phyloP scores from a whole-genome alignment of 2,113 vertebrate genomes.

The Nerophis lumbriciformis region DNA sequence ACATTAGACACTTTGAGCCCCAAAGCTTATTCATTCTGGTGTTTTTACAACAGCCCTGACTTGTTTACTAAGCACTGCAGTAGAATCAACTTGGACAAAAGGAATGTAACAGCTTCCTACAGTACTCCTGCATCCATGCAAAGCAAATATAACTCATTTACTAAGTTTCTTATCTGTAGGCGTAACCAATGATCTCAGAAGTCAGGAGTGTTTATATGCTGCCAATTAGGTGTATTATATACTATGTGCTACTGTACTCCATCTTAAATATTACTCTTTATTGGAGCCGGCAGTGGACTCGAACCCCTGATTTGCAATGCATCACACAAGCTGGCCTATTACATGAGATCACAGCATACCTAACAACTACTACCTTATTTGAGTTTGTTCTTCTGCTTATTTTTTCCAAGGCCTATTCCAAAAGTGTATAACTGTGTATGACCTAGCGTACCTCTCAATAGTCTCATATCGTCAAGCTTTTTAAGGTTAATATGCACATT shows the following conservation, averaged over 20 bases:
- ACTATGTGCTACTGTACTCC: neutral
- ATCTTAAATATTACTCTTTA: neutral
- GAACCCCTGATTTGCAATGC: too few species aligned
- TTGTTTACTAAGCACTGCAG: constrained; percentile 8
- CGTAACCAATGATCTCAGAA: neutral
- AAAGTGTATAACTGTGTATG: neutral
- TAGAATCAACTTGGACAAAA: neutral
- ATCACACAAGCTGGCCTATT: neutral
- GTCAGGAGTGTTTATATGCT: neutral
- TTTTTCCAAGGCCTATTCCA: neutral
- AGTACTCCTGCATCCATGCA: neutral
- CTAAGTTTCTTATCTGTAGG: too few species aligned
- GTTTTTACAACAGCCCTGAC: neutral
- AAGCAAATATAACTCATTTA: neutral
- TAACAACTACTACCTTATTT: neutral
- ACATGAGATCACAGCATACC: neutral
- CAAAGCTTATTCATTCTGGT: neutral
- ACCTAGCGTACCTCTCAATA: neutral
- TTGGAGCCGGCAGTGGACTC: neutral
- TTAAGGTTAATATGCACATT: too few species aligned
- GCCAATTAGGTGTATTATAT: neutral
- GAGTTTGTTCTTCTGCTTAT: neutral
- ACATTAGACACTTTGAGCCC: neutral
- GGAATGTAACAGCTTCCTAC: neutral
- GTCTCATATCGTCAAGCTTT: too few species aligned